Evolutionary conservation across 2,797 vertebrate genomes (phyloP).

Genomic region (Rhinogobio ventralis): DNA sequence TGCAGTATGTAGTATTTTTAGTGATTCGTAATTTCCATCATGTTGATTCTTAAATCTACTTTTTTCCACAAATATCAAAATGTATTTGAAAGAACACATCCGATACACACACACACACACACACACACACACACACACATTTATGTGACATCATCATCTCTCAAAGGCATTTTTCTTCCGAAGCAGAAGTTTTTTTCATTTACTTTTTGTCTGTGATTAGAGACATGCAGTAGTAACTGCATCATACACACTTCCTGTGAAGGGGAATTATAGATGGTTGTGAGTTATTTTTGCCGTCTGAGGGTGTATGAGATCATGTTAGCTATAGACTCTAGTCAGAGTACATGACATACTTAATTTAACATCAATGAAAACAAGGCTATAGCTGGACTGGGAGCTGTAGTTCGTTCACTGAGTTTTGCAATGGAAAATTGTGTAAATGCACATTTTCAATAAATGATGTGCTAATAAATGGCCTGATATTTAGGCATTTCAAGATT

Average conservation of each 20-base stretch:
- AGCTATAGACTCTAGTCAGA: neutral
- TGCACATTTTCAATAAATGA: neutral
- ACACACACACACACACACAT: slow-evolving; percentile 25
- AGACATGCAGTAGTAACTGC: slow-evolving; percentile 20
- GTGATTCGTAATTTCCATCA: neutral
- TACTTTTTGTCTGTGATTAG: slow-evolving; percentile 8
- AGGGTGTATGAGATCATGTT: neutral
- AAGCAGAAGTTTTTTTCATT: slow-evolving; percentile 53
- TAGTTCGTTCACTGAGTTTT: neutral
- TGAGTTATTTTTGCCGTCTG: neutral
- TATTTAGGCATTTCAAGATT: neutral
- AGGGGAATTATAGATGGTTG: slow-evolving; percentile 21
- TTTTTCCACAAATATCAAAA: neutral
- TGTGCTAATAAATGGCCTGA: neutral
- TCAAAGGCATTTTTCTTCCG: neutral
- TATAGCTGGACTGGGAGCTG: neutral
- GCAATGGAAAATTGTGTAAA: neutral
- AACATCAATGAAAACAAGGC: neutral
- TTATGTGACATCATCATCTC: neutral
- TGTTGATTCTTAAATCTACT: slow-evolving; percentile 8
- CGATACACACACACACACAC: slow-evolving; percentile 20
- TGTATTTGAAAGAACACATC: slow-evolving; percentile 4
- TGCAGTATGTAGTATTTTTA: slow-evolving; percentile 2
- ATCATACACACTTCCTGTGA: slow-evolving; percentile 6
- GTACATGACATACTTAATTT: neutral